A percentile compares a stretch with the other conserved stretches of the same genome.
phyloP scores from a whole-genome alignment of 1,140 invertebrate genomes.

The Heliconius himera region DNA sequence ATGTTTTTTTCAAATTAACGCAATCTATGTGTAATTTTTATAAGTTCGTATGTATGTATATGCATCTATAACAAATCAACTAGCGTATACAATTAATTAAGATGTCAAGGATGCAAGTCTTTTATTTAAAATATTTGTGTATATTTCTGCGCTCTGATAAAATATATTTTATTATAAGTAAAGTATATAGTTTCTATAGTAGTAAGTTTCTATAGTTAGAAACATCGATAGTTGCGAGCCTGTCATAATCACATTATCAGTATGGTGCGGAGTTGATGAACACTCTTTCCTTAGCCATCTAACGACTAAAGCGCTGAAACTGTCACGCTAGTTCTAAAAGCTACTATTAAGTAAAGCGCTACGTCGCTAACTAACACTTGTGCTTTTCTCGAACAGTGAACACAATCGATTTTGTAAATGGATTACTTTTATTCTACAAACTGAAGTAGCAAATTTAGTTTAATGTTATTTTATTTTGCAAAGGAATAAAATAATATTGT shows the following conservation, averaged over 20 bases:
- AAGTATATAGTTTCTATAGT: no score
- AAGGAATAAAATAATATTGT: background rate
- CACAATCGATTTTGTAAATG: conserved; percentile 29
- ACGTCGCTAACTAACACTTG: conserved; percentile 25
- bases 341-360: conserved; percentile 28
- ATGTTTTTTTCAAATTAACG: no score
- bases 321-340: conserved; percentile 21
- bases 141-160: background rate
- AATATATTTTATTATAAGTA: background rate
- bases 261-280: conserved; percentile 38
- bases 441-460: conserved; percentile 16
- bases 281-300: conserved; percentile 19
- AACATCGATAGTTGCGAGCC: conserved; percentile 31
- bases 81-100: no score
- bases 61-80: no score
- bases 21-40: no score
- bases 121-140: background rate
- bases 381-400: conserved; percentile 23
- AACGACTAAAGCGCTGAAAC: conserved; percentile 27
- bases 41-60: no score
- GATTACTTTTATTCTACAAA: conserved; percentile 29
- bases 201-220: no score
- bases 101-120: background rate
- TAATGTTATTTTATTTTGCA: background rate
- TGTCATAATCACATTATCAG: conserved; percentile 55